These are phyloP conservation scores for Clarias laeviceps DNA, from an alignment of 2,797 vertebrate genomes.

Conservation along the genomic window DNA sequence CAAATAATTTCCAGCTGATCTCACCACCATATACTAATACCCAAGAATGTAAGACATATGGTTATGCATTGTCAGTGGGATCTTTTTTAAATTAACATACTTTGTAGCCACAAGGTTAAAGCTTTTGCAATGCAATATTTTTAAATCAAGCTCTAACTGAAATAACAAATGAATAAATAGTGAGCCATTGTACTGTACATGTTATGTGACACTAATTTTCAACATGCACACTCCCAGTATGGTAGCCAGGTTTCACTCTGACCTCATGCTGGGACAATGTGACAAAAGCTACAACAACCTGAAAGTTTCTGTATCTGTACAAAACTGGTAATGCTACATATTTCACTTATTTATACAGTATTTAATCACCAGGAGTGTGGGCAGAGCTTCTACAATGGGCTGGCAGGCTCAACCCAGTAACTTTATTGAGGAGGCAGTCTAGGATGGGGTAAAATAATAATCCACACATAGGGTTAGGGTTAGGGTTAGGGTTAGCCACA, in stretches of 20 bases:
- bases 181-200: not conserved
- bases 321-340: conserved; percentile 23
- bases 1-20: not conserved
- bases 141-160: not conserved
- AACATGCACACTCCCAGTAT: conserved; percentile 16
- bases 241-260: conserved; percentile 54
- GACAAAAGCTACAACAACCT: not conserved
- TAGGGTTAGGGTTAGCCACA: too few species aligned
- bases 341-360: not conserved
- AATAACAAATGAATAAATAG: not conserved
- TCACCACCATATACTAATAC: not conserved
- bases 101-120: not conserved
- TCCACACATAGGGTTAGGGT: not conserved
- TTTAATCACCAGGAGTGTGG: not conserved
- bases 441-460: not conserved
- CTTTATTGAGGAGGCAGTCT: not conserved
- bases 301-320: conserved; percentile 1
- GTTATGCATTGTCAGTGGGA: not conserved
- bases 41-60: not conserved
- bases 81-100: not conserved
- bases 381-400: not conserved
- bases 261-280: conserved; percentile 47
- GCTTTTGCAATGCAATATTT: not conserved
- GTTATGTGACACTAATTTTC: not conserved
- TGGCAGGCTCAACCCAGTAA: not conserved